Percentiles rank a stretch among this genome's conserved stretches.
phyloP scores from a whole-genome alignment of 2,888 invertebrate species.

The Lasius platythorax region DNA sequence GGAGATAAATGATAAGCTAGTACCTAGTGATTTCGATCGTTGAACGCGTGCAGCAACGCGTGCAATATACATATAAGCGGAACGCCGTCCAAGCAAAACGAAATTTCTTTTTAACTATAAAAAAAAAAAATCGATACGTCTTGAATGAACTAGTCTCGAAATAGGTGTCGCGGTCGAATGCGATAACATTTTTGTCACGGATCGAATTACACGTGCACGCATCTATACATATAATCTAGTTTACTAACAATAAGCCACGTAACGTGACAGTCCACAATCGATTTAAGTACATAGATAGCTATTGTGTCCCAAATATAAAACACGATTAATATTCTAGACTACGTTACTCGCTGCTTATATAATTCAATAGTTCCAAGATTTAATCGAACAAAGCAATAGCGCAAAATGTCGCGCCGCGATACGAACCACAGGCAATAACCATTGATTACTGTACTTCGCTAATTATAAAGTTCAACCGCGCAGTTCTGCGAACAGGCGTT shows the following conservation, averaged over 20 bases:
- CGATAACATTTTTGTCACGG: constrained; percentile 8
- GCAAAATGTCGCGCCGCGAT: constrained; percentile 13
- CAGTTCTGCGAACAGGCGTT: constrained; percentile 31
- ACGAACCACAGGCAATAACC: not conserved
- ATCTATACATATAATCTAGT: constrained; percentile 3
- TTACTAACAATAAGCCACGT: not conserved
- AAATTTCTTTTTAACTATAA: constrained; percentile 28
- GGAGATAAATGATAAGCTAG: not conserved
- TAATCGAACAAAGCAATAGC: constrained; percentile 38
- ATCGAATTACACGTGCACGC: not conserved
- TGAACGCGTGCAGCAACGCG: not conserved
- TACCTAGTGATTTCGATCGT: not conserved
- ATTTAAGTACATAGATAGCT: constrained; percentile 1
- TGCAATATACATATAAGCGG: constrained; percentile 5
- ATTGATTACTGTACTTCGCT: constrained; percentile 31
- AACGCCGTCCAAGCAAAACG: constrained; percentile 21
- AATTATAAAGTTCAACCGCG: constrained; percentile 39
- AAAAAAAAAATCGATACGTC: not conserved
- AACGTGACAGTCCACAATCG: constrained; percentile 2
- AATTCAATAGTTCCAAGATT: constrained; percentile 42
- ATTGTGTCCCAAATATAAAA: not conserved
- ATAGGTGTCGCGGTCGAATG: not conserved
- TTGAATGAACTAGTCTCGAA: constrained; percentile 13
- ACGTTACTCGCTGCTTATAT: constrained; percentile 10
- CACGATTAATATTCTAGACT: constrained; percentile 21